These are phyloP conservation scores for Anser cygnoides DNA, from an alignment of 2,113 vertebrate species.

Conservation along the genomic window DNA sequence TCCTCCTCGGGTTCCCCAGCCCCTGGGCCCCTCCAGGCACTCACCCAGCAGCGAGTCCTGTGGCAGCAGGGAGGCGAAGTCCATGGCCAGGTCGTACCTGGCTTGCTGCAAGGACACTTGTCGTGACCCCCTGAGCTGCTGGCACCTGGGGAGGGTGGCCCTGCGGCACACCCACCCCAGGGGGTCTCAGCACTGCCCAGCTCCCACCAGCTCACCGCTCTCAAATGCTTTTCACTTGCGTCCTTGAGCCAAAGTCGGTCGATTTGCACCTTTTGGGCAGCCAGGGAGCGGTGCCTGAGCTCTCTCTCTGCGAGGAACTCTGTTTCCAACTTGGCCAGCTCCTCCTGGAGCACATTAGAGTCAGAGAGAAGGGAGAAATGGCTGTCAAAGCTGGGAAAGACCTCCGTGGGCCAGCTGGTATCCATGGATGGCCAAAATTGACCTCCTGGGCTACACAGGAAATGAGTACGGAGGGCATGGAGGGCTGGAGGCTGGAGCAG, in stretches of 20 bases:
- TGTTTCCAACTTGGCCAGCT: not conserved
- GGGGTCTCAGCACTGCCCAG: not conserved
- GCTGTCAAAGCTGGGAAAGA: not conserved
- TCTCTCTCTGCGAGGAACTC: not conserved
- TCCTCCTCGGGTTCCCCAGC: not conserved
- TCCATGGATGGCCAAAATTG: not conserved
- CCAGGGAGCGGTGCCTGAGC: not conserved
- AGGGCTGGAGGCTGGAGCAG: not conserved
- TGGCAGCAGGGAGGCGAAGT: accelerated
- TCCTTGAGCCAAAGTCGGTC: not conserved
- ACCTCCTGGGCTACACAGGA: not conserved
- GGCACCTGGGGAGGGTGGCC: not conserved
- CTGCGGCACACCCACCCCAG: too few species aligned
- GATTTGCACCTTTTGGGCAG: not conserved
- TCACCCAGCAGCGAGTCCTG: not conserved
- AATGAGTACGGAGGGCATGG: not conserved
- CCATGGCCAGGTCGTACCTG: accelerated
- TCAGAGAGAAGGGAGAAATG: not conserved
- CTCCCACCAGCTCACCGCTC: not conserved
- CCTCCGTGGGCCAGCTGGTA: not conserved
- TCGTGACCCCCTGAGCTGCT: not conserved
- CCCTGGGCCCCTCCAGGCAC: not conserved
- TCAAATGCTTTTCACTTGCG: not conserved
- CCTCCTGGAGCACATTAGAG: not conserved
- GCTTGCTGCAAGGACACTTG: not conserved